These are phyloP conservation scores for Myrmecophaga tridactyla DNA, from an alignment of 2,113 vertebrate genomes.

Conservation along the genomic window DNA sequence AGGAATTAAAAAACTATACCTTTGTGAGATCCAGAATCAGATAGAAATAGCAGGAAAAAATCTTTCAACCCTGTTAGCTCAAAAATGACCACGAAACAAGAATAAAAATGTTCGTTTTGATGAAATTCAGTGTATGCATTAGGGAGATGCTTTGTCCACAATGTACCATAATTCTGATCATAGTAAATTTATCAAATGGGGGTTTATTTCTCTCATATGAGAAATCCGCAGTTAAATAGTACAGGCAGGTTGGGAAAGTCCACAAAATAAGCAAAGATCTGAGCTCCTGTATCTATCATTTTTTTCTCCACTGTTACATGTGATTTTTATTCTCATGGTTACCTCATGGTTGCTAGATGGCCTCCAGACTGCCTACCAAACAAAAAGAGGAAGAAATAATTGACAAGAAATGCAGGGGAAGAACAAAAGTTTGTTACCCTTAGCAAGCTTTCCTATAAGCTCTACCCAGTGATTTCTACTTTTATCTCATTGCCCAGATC, in stretches of 20 bases:
- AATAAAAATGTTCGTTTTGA: background rate
- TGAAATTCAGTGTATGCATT: background rate
- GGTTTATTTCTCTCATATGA: background rate
- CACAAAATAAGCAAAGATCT: background rate
- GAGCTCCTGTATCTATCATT: background rate
- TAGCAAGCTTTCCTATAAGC: background rate
- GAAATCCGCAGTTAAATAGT: background rate
- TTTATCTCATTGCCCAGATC: background rate
- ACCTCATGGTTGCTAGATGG: background rate
- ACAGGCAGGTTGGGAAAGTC: background rate
- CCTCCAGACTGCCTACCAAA: background rate
- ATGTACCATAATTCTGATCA: background rate
- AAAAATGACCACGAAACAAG: background rate
- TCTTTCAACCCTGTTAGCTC: background rate
- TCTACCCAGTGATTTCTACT: background rate
- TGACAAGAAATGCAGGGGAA: background rate
- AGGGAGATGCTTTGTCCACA: background rate
- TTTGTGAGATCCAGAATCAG: background rate
- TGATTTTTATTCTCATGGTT: background rate
- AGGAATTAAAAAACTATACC: background rate
- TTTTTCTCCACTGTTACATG: background rate
- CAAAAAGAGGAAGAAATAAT: background rate
- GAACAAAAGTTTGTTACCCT: background rate
- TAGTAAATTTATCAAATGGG: too few relatives aligned
- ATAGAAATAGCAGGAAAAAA: background rate